Base-by-base conservation (phyloP, 2,113 vertebrate genomes). In the Morone chrysops region DNA sequence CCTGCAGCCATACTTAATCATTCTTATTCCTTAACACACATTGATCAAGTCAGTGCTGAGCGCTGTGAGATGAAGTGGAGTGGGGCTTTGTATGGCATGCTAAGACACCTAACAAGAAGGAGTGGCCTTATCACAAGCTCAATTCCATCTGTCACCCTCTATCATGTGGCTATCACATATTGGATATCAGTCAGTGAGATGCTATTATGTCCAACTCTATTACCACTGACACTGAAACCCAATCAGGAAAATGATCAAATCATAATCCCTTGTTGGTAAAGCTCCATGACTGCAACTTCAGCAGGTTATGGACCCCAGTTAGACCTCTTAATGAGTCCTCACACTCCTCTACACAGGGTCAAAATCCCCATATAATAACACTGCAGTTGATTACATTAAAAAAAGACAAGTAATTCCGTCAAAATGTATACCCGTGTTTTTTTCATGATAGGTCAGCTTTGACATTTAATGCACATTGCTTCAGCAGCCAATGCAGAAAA, bases 191-290 rank as follows among this genome's bases (percentile, higher is more conserved):
- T 87, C 78, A 75, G 54, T 88, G 45, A 87, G 54, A 89, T 65
- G 63, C 51, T 81, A 70, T 92, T 91, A 90, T 69, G 78, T 83
- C 71, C 63, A 68, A 80, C 66, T 81, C 80, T 54, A 88, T 90
- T 90, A 88, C 40, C 40, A 77, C 5, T 88, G 75, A 91, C 72
- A 75, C 67, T 67, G 25, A 85, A 82, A 80, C 65, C 75, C 85
- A 89, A 89, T 88, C 72, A 81, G 70, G 43, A 47, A 78, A 72
- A 80, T 72, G 20, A 90, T 88, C 59, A 53, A 76, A 76, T 85
- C 69, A 56, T 80, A 85, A 90, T 86, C 86, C 84, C 78, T 61
- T 57, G 59, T 57, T 78, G 75, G 57, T 84, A 61, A 87, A 82
- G 78, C 75, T 73, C 18, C 17, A 59, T 7, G 53, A 59, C 53